Evolutionary conservation across 1,140 invertebrate species (phyloP).

Genomic region (Neodiprion pinetum): DNA sequence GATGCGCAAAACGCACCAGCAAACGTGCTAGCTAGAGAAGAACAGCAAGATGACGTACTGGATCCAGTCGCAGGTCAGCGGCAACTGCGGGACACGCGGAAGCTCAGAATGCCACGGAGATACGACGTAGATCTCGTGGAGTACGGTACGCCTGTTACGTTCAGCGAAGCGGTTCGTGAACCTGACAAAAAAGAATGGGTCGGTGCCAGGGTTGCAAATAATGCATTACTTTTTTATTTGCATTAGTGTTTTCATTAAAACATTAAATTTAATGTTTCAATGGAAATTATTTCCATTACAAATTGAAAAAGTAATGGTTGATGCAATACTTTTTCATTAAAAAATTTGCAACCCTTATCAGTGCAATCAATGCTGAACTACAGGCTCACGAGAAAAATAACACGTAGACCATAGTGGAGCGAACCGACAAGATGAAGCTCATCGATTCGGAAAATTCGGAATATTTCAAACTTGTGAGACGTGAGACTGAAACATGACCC

Average conservation of each 20-base stretch:
- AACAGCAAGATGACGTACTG: neutral
- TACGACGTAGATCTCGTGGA: slow-evolving; percentile 17
- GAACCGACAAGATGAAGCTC: slow-evolving; percentile 26
- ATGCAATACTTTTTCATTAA: too few relatives aligned
- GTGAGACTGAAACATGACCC: slow-evolving; percentile 25
- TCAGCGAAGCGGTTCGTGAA: slow-evolving; percentile 1
- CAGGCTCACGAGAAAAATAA: slow-evolving; percentile 35
- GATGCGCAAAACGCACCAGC: neutral
- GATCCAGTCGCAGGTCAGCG: neutral
- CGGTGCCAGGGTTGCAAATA: neutral
- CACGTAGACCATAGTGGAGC: slow-evolving; percentile 40
- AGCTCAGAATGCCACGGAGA: neutral
- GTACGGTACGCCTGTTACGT: neutral
- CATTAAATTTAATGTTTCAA: too few relatives aligned
- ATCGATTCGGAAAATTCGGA: slow-evolving; percentile 41
- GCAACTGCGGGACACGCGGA: neutral
- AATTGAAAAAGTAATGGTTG: too few relatives aligned
- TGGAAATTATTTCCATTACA: too few relatives aligned
- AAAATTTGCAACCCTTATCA: neutral
- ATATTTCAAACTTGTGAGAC: slow-evolving; percentile 44
- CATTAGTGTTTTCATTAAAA: too few relatives aligned
- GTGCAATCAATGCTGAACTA: slow-evolving; percentile 42
- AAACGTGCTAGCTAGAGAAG: neutral
- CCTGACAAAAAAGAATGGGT: slow-evolving; percentile 26
- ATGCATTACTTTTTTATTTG: too few relatives aligned